Base-by-base conservation (phyloP, 2,888 invertebrate genomes). In the Lissocephala sabroskyi region DNA sequence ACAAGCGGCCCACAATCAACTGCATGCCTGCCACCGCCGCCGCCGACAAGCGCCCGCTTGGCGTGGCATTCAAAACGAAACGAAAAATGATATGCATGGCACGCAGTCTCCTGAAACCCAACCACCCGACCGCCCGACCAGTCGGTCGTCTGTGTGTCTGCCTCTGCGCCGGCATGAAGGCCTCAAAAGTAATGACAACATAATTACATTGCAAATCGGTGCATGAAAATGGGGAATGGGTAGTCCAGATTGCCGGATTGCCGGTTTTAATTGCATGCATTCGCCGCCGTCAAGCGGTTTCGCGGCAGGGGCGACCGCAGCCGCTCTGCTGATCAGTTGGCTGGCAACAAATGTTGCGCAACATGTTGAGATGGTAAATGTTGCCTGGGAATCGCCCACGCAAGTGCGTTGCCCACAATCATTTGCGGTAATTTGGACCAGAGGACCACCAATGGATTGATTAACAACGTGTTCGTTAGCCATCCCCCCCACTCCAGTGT, bases 401-500 rank as follows among this genome's bases (percentile, higher is more conserved):
- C 16, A 16, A 13, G 36, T 16, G 36, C n/a, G n/a, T n/a, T n/a
- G n/a, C n/a, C n/a, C n/a, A n/a, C n/a, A n/a, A n/a, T n/a, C n/a
- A n/a, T n/a, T n/a, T n/a, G n/a, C 75, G 64, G 75, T 75, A 67
- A 75, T 76, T 76, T 56, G 62, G 62, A 14, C 14, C 16, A 14
- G 10, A 33, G 70, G 68, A 68, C 68, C 68, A 68, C 76, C 68
- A 68, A 73, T 68, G 68, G 68, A 68, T 68, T 68, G 68, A 68
- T 68, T 76, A 68, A 68, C 68, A 65, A 68, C 74, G 68, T 68
- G 76, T 68, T 68, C 76, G 65, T 76, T 76, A 76, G 6, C 23
- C 23, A 23, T n/a, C 23, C 7, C 23, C 23, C 23, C 23, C n/a
- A n/a, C n/a, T n/a, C n/a, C n/a, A n/a, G n/a, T n/a, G n/a, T n/a